Evolutionary conservation across 2,113 vertebrate genomes (phyloP), one percentile per base, ranked within the genome.

Genomic region (Raja brachyura): DNA sequence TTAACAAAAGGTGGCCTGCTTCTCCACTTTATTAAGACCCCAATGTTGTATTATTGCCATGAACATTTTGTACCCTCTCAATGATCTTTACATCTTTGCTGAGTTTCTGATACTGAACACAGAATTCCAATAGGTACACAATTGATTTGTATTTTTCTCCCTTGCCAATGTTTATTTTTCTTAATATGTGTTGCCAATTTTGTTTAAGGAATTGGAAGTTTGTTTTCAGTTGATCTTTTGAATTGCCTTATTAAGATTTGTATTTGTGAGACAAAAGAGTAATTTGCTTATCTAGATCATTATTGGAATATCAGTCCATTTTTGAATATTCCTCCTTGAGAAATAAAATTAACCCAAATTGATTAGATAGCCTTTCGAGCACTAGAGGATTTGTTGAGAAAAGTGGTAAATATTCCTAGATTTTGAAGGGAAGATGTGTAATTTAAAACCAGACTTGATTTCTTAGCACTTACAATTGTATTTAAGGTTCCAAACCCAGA

Each of bases 401-500:
- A 66, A 31, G 61, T n/a, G 61, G 6, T 63, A 31, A 59, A 31
- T 88, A n/a, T 28, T 31, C 31, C 13, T 56, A 83, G 20, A 31
- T 88, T 31, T 85, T 86, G n/a, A 25, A 61, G 59, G 5, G 13
- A 59, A 54, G 59, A 11, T 66, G 11, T 61, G 33, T 18, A 63
- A 8, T 88, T 63, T 88, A 61, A 88, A 90, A 92, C 25, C 68
- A 25, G 39, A 73, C 73, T 92, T 22, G 8, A 70, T 48, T 22
- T 79, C 39, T 68, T 7, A 33, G 33, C 39, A 68, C 1, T 39
- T 73, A 28, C 18, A 54, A 73, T 92, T 92, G 28, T 73, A 54
- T 92, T 74, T 92, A 48, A 92, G 90, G 68, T 48, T 73, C 20
- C 33, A 92, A 73, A 70, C 73, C 33, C 25, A 22, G 90, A 92